Evolutionary conservation across 2,888 invertebrate genomes (phyloP), one percentile per base, ranked within the genome.

Genomic region (Sesamia inferens): DNA sequence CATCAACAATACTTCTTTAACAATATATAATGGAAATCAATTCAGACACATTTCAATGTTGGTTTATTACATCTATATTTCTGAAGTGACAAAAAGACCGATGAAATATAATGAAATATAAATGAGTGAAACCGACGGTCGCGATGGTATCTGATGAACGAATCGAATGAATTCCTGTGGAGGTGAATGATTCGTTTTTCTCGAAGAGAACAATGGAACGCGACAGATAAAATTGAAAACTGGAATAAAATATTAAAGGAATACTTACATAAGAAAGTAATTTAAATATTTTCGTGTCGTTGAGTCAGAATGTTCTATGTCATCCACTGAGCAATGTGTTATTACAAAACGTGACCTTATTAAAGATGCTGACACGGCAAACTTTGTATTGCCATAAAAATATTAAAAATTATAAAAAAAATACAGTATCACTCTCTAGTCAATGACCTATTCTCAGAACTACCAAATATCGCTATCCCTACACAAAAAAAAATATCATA

Each of bases 141-240:
- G 31, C 3, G 87, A 81, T 87, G 85, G 76, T 88, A 87, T 87
- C 87, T 80, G 84, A 81, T 82, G 78, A 78, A 76, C 81, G 79
- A 88, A 89, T 86, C 81, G 88, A 90, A 90, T 88, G 88, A 90
- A 87, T 89, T 89, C 78, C 84, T 71, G 74, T 72, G 64, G 79
- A 76, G 76, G 78, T 80, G 79, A 82, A 82, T 79, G 76, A 80
- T 85, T 86, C 65, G 48, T 84, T 85, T 84, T 85, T 78, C 69
- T 71, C 10, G 58, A 74, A 47, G 66, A 79, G 79, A 81, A 77
- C 71, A 85, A 83, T 81, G 81, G 59, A 77, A 82, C 68, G 76
- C 70, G 51, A 67, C 62, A 76, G 72, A 76, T 72, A 82, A 76
- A 55, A 76, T 76, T 65, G 79, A 68, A 73, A 62, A 78, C 57